Base-by-base conservation (phyloP, 2,113 vertebrate species). In the Nymphicus hollandicus region DNA sequence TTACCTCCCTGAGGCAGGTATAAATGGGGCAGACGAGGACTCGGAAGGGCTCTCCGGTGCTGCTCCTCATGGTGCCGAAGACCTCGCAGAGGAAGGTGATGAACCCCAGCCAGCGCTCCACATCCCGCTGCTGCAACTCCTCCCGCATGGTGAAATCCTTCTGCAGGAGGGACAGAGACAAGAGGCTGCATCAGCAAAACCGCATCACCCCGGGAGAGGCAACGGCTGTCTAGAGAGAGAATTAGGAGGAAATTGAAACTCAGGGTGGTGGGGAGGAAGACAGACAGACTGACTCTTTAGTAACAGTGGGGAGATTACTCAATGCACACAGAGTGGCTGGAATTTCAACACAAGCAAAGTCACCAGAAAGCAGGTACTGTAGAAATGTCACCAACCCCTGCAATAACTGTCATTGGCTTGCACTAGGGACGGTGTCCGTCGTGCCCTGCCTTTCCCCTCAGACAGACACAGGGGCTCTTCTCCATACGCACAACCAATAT, bases 71-170 rank as follows among this genome's bases (percentile, higher is more conserved):
- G 97, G 98, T 99, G 53, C 99, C 98, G 4, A 99, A 99, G 84
- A 99, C 99, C 94, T 99, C 99, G 1, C 99, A 99, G 91, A 99
- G 98, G 74, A 99, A 99, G 74, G 99, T 99, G 98, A 99, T 99
- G 98, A 99, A 99, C 47, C 99, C 99, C 81, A 99, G 97, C 99
- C 99, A 99, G 92, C 98, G 97, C 96, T 99, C 99, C 97, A 99
- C 99, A 1, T 99, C 99, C 2, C 96, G 97, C 96, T 98, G 99
- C 98, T 99, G 99, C 82, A 99, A 97, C 97, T 98, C 98, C 86
- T 99, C 99, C 17, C 99, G 98, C 74, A 98, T 98, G 8, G 98
- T 98, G 97, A 99, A 99, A 97, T 99, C 99, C 90, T 98, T 99
- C 99, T 99, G 98, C 58, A 93, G 93, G 88, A 85, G 84, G 43